Base-by-base conservation (phyloP, 2,113 vertebrate species). In the Rallus limicola region DNA sequence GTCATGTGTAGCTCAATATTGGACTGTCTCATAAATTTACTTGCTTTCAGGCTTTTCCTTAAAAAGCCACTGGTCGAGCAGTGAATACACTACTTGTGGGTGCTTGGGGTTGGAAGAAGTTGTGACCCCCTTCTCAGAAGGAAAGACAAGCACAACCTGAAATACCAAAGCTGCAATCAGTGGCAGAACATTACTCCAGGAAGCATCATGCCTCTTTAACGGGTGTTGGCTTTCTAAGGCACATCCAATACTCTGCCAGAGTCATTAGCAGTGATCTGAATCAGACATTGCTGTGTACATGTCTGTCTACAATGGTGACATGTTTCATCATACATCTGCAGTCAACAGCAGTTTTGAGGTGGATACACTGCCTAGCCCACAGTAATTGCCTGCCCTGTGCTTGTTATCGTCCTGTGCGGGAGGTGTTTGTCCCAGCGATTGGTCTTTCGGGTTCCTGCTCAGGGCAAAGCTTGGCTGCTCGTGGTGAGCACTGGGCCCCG, bases 221-320 rank as follows among this genome's bases (percentile, higher is more conserved):
- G 6, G 94, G 88, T 88, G 90, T 93, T 92, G 94, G 68, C 86
- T 75, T 86, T 94, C 75, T 44, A 77, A 92, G 62, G 78, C 71
- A 88, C 80, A 67, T 85, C 62, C 93, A 86, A 33, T 17, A 56
- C 50, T 63, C 52, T 91, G 68, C 80, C 84, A 80, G 90, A 58
- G 87, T 92, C 79, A 95, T 96, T 94, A 95, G 77, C 4, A 82
- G 59, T 34, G 92, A 95, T 92, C 93, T 81, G 62, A 92, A 91
- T 96, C 90, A 97, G 91, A 95, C 84, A 94, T 96, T 21, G 0
- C 82, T 76, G 26, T 36, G 44, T 90, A 65, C 90, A 90, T 0
- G 8, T 88, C 92, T 92, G 88, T 88, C 90, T 94, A 34, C 88
- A 88, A 16, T 18, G 60, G 82, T 74, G 90, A 93, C 77, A 48